These are phyloP conservation scores for Netelia melanura DNA, from an alignment of 2,888 invertebrate species.

Conservation along the genomic window DNA sequence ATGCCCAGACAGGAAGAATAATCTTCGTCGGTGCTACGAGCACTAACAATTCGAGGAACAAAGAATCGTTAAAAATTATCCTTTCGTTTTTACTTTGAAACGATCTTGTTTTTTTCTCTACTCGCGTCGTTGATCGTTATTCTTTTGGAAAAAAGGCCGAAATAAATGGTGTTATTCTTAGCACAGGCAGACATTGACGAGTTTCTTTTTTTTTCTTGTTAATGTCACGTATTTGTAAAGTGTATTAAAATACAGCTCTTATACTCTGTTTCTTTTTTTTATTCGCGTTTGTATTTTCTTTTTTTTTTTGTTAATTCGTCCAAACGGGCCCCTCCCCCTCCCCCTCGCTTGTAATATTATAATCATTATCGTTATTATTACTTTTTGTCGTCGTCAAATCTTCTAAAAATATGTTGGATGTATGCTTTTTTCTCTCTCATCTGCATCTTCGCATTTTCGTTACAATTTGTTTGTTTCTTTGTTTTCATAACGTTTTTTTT, in stretches of 20 bases:
- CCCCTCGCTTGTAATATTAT: constrained; percentile 51
- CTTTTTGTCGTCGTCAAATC: constrained; percentile 74
- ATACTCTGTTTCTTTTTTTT: constrained; percentile 54
- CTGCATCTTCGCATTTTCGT: constrained; percentile 47
- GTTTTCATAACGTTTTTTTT: background rate
- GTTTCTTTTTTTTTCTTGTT: constrained; percentile 20
- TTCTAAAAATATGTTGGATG: constrained; percentile 78
- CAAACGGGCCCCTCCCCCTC: constrained; percentile 2
- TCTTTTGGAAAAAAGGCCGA: constrained; percentile 47
- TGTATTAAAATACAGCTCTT: constrained; percentile 79
- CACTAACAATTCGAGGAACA: background rate
- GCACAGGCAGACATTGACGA: constrained; percentile 64
- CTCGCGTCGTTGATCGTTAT: background rate
- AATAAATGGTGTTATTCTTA: constrained; percentile 45
- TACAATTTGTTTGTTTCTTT: no score
- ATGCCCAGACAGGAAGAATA: constrained; percentile 53
- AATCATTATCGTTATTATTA: constrained; percentile 56
- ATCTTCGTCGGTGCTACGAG: constrained; percentile 30
- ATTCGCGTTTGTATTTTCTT: constrained; percentile 1
- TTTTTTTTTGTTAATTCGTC: constrained; percentile 50
- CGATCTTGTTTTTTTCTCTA: background rate
- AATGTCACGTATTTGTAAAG: constrained; percentile 73
- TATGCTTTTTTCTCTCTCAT: constrained; percentile 64
- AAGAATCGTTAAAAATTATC: background rate
- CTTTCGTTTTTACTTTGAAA: background rate